Conservation (phyloP, 2,797 vertebrate genomes). For the Typhlichthys subterraneus region DNA sequence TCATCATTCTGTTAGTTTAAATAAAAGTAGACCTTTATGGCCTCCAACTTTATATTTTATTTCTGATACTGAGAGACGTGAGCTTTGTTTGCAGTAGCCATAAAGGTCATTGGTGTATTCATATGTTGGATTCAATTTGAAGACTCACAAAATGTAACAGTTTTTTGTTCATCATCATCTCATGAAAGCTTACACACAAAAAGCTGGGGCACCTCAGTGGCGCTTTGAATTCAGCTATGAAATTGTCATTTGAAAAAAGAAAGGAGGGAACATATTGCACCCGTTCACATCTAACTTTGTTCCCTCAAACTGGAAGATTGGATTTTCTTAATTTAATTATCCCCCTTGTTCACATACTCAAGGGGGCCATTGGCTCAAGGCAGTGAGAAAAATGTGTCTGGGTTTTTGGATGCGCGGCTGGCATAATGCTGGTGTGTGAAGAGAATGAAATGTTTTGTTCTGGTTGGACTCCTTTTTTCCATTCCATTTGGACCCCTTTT, state of each 20-base stretch:
- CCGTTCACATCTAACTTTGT: conserved; percentile 84
- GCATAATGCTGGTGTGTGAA: conserved; percentile 81
- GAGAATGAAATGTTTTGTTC: conserved; percentile 95
- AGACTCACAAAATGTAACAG: conserved; percentile 38
- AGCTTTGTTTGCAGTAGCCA: conserved; percentile 36
- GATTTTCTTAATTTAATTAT: conserved; percentile 89
- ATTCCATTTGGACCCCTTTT: conserved; percentile 82
- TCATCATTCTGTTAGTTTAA: conserved; percentile 19
- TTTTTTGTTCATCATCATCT: conserved; percentile 44
- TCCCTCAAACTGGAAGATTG: conserved; percentile 85
- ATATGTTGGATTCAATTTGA: conserved; percentile 60
- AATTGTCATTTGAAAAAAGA: conserved; percentile 77
- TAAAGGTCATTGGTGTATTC: conserved; percentile 18
- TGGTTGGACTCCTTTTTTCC: conserved; percentile 85
- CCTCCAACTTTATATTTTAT: conserved; percentile 25
- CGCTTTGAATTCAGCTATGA: conserved; percentile 80
- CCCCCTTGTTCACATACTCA: conserved; percentile 95
- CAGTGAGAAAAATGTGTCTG: conserved; percentile 91
- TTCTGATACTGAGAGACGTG: neutral
- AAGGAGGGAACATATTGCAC: conserved; percentile 76
- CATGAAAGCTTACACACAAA: conserved; percentile 56
- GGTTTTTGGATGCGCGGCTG: conserved; percentile 78
- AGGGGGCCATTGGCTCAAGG: conserved; percentile 85
- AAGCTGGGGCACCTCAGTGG: conserved; percentile 65
- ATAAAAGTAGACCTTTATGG: conserved; percentile 7